phyloP scores from a whole-genome alignment of 2,113 vertebrate species.

The Ellobius talpinus region DNA sequence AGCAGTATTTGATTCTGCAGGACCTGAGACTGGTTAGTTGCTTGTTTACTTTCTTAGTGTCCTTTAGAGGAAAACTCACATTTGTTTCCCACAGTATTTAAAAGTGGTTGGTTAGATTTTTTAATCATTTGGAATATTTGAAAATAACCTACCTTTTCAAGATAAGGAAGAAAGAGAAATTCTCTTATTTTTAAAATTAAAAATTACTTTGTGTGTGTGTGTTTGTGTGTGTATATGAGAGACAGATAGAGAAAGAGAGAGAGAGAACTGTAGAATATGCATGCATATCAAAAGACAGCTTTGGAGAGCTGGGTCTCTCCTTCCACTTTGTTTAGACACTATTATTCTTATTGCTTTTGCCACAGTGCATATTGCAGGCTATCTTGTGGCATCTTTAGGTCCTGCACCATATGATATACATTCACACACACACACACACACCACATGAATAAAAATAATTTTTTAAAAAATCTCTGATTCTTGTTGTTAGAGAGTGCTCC shows the following conservation, averaged over 20 bases:
- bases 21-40: background rate
- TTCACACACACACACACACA: background rate
- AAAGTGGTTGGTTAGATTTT: background rate
- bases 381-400: background rate
- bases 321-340: background rate
- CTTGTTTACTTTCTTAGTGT: background rate
- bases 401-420: background rate
- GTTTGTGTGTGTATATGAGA: background rate
- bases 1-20: background rate
- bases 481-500: background rate
- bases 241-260: background rate
- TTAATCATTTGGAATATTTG: background rate
- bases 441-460: background rate
- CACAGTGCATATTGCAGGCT: background rate
- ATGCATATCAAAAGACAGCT: no score
- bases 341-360: background rate
- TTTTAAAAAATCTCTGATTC: background rate
- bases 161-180: background rate
- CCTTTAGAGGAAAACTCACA: background rate
- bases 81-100: conserved; percentile 11
- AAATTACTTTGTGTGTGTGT: background rate
- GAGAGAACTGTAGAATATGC: background rate
- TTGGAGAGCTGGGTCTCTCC: no score
- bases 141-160: background rate
- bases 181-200: background rate